Percentiles rank a stretch among this genome's conserved stretches.
Conservation (phyloP, 2,113 vertebrate species). For the Cettia cetti region DNA sequence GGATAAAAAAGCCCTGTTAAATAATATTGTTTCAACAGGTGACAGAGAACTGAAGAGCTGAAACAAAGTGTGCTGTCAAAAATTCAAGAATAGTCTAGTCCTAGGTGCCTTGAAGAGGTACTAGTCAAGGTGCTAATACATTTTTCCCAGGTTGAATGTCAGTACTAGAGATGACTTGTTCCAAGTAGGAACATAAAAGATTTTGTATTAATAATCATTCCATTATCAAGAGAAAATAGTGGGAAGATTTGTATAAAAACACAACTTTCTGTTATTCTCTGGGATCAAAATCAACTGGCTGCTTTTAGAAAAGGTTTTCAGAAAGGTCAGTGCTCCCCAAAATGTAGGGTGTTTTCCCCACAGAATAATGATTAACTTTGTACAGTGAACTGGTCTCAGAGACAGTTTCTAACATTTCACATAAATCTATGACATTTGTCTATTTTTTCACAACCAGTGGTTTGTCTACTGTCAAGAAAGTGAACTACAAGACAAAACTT, state of each 20-base stretch:
- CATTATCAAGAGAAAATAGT: neutral
- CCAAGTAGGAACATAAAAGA: neutral
- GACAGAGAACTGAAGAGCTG: neutral
- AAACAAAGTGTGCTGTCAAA: neutral
- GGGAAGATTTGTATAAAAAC: neutral
- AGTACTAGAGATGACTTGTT: neutral
- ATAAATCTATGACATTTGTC: neutral
- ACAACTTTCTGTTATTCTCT: neutral
- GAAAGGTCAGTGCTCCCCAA: neutral
- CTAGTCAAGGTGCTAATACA: neutral
- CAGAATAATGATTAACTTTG: neutral
- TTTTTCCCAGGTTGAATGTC: neutral
- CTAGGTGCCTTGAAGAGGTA: neutral
- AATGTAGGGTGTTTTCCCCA: accelerated
- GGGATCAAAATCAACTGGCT: neutral
- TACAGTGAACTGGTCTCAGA: neutral
- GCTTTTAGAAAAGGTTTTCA: neutral
- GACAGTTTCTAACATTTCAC: neutral
- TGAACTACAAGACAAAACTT: neutral
- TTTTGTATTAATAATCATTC: neutral
- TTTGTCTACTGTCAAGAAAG: neutral
- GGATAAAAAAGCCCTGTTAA: neutral
- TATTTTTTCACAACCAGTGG: neutral
- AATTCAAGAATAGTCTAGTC: neutral
- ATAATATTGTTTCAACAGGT: neutral